Evolutionary conservation across 2,113 vertebrate species (phyloP).

Genomic region (Calyptommatus sinebrachiatus): DNA sequence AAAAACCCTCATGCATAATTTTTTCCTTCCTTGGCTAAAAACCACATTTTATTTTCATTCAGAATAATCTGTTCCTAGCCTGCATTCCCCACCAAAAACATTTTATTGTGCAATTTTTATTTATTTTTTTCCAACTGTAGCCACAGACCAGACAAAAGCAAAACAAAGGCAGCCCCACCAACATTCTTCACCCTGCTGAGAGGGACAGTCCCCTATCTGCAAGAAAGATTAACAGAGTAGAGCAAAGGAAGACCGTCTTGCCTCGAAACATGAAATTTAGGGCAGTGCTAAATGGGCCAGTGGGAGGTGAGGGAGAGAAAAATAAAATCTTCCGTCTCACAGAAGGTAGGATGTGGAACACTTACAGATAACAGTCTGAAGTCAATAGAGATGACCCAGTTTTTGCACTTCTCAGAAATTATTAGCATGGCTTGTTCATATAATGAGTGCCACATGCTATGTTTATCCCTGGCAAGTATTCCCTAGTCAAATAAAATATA

Average conservation of each 20-base stretch:
- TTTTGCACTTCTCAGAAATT: conserved; percentile 19
- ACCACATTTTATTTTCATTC: background rate
- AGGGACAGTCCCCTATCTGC: background rate
- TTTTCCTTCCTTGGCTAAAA: background rate
- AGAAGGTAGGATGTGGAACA: background rate
- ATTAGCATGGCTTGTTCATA: background rate
- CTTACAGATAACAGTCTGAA: background rate
- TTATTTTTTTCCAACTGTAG: background rate
- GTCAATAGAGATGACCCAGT: conserved; percentile 5
- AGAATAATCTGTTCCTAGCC: too few species aligned
- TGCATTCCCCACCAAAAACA: background rate
- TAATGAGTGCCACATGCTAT: background rate
- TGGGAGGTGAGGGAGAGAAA: background rate
- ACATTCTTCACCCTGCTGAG: background rate
- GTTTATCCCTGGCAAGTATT: background rate
- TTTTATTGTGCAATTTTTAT: background rate
- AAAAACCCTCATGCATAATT: background rate
- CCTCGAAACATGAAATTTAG: background rate
- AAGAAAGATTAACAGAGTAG: background rate
- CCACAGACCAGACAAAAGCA: background rate
- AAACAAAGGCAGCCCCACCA: background rate
- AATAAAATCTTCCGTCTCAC: background rate
- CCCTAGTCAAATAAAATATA: background rate
- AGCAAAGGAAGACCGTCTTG: background rate
- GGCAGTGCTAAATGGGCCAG: background rate